phyloP scores from a whole-genome alignment of 2,113 vertebrate species.

The Lepidiolamprologus cunningtoni region DNA sequence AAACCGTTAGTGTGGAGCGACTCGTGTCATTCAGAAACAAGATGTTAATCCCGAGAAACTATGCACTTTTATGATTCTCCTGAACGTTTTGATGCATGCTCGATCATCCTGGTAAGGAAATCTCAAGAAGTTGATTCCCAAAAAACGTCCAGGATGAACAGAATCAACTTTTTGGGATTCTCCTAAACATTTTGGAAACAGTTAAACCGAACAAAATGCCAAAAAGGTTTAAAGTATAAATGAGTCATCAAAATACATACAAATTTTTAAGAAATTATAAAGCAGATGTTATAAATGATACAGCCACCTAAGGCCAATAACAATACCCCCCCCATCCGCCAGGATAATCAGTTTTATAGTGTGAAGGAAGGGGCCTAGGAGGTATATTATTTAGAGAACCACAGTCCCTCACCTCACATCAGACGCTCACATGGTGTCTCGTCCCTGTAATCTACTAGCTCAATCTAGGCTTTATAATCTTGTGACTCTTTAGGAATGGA shows the following conservation, averaged over 20 bases:
- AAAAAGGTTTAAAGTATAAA: neutral
- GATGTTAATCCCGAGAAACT: neutral
- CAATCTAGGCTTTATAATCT: constrained; percentile 40
- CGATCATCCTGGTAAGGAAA: neutral
- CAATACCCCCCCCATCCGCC: neutral
- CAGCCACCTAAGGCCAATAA: neutral
- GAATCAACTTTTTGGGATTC: neutral
- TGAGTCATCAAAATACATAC: neutral
- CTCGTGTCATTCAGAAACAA: neutral
- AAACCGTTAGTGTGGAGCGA: neutral
- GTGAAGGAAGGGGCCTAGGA: neutral
- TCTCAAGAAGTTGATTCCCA: neutral
- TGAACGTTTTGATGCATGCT: neutral
- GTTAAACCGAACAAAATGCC: neutral
- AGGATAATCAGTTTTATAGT: neutral
- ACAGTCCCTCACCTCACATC: neutral
- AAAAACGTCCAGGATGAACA: neutral
- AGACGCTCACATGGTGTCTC: neutral
- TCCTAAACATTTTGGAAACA: neutral
- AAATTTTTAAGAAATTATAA: neutral
- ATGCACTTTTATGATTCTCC: neutral
- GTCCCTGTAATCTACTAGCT: constrained; percentile 21
- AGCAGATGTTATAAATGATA: neutral
- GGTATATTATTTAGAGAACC: neutral
- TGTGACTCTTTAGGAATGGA: constrained; percentile 15